A percentile compares a stretch with the other conserved stretches of the same genome.
Evolutionary conservation across 1,140 invertebrate genomes (phyloP).

Genomic region (Drosophila saltans): DNA sequence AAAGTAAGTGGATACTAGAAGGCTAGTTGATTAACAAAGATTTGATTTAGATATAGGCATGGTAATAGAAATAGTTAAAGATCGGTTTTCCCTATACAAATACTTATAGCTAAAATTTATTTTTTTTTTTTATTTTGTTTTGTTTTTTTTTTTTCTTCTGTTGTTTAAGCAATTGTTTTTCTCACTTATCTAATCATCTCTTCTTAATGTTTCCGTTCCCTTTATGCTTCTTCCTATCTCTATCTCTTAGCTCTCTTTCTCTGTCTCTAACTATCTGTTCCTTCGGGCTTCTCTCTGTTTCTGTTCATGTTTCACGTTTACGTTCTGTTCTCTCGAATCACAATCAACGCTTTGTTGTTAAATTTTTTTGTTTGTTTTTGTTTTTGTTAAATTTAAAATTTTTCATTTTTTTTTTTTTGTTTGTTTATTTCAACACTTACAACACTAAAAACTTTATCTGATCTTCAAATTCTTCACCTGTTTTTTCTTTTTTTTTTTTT

Average conservation of each 20-base stretch:
- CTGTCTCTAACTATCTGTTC: slow-evolving; percentile 21
- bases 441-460: slow-evolving; percentile 55
- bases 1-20: neutral
- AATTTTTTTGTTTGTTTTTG: slow-evolving; percentile 17
- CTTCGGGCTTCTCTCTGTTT: slow-evolving; percentile 31
- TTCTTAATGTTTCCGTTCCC: slow-evolving; percentile 1
- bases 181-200: slow-evolving; percentile 1
- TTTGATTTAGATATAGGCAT: neutral
- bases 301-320: slow-evolving; percentile 24
- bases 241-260: slow-evolving; percentile 25
- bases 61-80: slow-evolving; percentile 5
- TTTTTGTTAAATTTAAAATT: slow-evolving; percentile 10
- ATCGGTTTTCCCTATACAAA: slow-evolving; percentile 5
- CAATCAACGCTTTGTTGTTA: slow-evolving; percentile 73
- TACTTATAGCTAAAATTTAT: neutral
- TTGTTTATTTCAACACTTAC: slow-evolving; percentile 57
- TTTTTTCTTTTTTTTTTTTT: no score
- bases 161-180: neutral
- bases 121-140: neutral
- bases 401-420: slow-evolving; percentile 7
- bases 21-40: neutral
- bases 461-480: slow-evolving; percentile 13
- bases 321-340: slow-evolving; percentile 61
- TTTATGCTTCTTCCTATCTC: neutral
- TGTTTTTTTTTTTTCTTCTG: neutral